A percentile compares a stretch with the other conserved stretches of the same genome.
These are phyloP conservation scores for Saccostrea glomerata DNA, from an alignment of 1,140 invertebrate species.

Conservation along the genomic window DNA sequence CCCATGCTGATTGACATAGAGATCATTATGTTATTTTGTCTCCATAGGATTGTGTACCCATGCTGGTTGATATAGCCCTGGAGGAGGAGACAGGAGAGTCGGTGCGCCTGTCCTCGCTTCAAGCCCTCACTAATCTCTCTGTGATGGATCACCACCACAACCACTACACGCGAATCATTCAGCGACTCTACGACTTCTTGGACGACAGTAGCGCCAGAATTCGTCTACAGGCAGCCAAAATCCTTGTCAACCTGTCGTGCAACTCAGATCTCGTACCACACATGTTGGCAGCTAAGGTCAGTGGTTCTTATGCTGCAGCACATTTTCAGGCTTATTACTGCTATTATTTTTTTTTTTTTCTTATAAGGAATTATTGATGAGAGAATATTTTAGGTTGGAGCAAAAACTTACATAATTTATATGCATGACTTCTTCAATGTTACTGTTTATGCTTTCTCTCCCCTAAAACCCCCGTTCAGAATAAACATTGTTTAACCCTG, in stretches of 20 bases:
- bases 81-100: constrained; percentile 64
- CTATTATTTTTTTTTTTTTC: too few species aligned
- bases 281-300: constrained; percentile 84
- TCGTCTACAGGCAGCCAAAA: constrained; percentile 82
- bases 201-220: constrained; percentile 58
- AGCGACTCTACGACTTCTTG: constrained; percentile 70
- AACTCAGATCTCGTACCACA: constrained; percentile 84
- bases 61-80: constrained; percentile 69
- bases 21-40: too few species aligned
- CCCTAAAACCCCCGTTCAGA: too few species aligned
- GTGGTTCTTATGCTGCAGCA: neutral
- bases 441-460: too few species aligned
- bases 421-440: too few species aligned
- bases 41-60: constrained; percentile 46
- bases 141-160: constrained; percentile 68
- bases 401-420: too few species aligned
- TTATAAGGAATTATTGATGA: too few species aligned
- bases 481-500: too few species aligned
- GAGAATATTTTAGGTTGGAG: too few species aligned
- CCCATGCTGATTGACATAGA: too few species aligned
- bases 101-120: constrained; percentile 71
- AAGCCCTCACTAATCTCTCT: constrained; percentile 77
- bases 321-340: too few species aligned
- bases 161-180: constrained; percentile 71
- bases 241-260: constrained; percentile 85